Percentiles rank a stretch among this genome's conserved stretches.
Conservation (phyloP, 2,797 vertebrate genomes). For the Poliocrania exsul region DNA sequence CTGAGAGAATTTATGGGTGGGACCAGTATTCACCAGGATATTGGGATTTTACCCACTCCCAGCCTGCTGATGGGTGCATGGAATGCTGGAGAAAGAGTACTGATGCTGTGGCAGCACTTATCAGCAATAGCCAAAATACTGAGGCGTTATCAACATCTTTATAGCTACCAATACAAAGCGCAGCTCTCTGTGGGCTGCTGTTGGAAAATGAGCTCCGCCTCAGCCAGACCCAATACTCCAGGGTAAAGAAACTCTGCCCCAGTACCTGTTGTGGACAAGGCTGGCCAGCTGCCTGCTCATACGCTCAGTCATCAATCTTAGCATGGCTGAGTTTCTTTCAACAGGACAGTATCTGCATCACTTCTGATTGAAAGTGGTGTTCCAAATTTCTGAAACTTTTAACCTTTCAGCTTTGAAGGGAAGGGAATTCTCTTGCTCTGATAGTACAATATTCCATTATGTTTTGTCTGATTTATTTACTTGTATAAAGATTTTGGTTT, state of each 20-base stretch:
- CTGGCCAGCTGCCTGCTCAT: fast-evolving
- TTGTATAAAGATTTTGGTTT: neutral
- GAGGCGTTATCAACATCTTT: neutral
- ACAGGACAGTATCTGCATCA: neutral
- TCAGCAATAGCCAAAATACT: neutral
- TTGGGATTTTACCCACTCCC: neutral
- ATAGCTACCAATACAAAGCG: neutral
- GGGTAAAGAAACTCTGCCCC: neutral
- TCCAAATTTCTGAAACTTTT: neutral
- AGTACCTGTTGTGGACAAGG: too few relatives aligned
- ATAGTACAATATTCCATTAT: neutral
- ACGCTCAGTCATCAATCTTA: fast-evolving
- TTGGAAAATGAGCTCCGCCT: neutral
- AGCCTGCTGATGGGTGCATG: neutral
- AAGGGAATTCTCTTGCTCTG: neutral
- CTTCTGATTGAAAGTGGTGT: neutral
- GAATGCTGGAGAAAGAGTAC: neutral
- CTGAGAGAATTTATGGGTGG: neutral
- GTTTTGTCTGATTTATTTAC: neutral
- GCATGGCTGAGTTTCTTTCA: fast-evolving
- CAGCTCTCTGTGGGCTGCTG: neutral
- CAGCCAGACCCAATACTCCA: neutral
- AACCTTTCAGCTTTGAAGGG: neutral
- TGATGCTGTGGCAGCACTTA: neutral
- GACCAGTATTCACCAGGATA: neutral